Evolutionary conservation across 2,888 invertebrate species (phyloP).

Genomic region (Diadromus collaris): DNA sequence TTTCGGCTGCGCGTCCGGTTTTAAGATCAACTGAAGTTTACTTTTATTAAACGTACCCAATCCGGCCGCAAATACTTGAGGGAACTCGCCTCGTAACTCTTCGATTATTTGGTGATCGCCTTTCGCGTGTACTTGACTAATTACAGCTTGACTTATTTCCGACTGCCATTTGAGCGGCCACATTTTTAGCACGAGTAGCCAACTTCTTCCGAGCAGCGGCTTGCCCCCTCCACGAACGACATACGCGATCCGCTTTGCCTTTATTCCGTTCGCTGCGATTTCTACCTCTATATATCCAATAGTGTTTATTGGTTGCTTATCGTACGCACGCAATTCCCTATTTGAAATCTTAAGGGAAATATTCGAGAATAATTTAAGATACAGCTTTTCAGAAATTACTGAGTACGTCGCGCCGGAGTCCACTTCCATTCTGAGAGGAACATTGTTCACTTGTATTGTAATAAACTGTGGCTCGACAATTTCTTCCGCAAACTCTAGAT

Average conservation of each 20-base stretch:
- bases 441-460: constrained; percentile 19
- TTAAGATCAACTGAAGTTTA: constrained; percentile 21
- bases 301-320: constrained; percentile 21
- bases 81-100: constrained; percentile 32
- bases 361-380: background rate
- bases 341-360: background rate
- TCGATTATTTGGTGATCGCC: background rate
- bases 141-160: background rate
- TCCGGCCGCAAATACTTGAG: constrained; percentile 39
- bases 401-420: constrained; percentile 37
- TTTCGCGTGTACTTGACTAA: background rate
- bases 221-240: constrained; percentile 19
- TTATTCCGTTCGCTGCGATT: background rate
- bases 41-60: constrained; percentile 38
- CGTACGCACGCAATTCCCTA: constrained; percentile 13
- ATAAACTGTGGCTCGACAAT: constrained; percentile 17
- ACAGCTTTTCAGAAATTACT: constrained; percentile 26
- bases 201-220: constrained; percentile 35
- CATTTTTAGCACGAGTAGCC: constrained; percentile 31
- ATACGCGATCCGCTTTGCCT: constrained; percentile 20
- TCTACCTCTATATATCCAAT: constrained; percentile 22
- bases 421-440: constrained; percentile 35
- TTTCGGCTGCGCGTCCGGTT: constrained; percentile 59
- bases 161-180: constrained; percentile 15
- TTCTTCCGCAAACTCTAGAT: background rate